phyloP scores from a whole-genome alignment of 1,140 invertebrate genomes.

The Onthophagus taurus region DNA sequence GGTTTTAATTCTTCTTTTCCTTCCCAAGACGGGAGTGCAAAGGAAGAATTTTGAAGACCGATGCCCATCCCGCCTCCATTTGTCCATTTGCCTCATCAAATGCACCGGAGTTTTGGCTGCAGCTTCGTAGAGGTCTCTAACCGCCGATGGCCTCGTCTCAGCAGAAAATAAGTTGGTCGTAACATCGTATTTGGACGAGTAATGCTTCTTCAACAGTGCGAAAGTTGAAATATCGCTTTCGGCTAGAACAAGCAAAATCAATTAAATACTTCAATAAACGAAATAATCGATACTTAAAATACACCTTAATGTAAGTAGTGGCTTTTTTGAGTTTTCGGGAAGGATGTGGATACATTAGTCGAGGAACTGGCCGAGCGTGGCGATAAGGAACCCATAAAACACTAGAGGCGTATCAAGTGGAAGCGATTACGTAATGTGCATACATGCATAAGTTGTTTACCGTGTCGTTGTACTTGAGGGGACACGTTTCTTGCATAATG shows the following conservation, averaged over 20 bases:
- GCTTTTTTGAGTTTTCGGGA: too few species aligned
- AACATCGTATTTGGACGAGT: slow-evolving; percentile 50
- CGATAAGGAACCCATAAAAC: too few species aligned
- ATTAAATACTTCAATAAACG: too few species aligned
- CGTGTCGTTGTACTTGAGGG: too few species aligned
- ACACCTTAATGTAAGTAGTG: too few species aligned
- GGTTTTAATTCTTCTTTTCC: slow-evolving; percentile 52
- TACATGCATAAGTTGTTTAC: too few species aligned
- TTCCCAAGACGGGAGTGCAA: slow-evolving; percentile 68
- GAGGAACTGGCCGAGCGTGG: too few species aligned
- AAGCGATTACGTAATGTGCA: too few species aligned
- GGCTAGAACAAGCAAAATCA: slow-evolving; percentile 58
- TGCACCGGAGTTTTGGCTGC: slow-evolving; percentile 47
- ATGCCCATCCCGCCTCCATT: slow-evolving; percentile 47
- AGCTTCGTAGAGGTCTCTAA: slow-evolving; percentile 57
- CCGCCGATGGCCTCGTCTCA: slow-evolving; percentile 53
- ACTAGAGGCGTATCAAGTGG: too few species aligned
- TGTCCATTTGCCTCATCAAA: slow-evolving; percentile 36
- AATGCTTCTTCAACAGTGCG: slow-evolving; percentile 64
- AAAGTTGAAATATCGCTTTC: slow-evolving; percentile 78
- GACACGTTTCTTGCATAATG: too few species aligned
- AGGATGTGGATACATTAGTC: too few species aligned
- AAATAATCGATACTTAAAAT: too few species aligned
- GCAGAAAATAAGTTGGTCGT: slow-evolving; percentile 58
- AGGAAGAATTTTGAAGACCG: slow-evolving; percentile 54